Conservation (phyloP, 2,888 invertebrate species). For the Cremastinae sp. region DNA sequence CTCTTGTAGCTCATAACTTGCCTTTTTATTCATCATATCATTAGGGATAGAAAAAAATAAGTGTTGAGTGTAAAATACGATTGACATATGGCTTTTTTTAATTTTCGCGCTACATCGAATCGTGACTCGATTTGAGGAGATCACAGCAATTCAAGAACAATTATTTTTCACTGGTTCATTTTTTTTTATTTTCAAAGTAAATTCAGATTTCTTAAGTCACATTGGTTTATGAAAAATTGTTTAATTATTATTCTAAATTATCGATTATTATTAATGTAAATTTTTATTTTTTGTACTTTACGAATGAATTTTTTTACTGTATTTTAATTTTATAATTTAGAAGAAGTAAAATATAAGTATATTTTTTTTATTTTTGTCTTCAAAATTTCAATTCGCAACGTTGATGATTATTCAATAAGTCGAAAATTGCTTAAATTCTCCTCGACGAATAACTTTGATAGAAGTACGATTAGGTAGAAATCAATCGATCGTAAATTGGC, state of each 20-base stretch:
- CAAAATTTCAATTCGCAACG: background rate
- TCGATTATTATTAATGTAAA: too few species aligned
- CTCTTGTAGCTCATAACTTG: constrained; percentile 57
- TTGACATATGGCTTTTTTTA: constrained; percentile 16
- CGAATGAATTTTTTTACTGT: background rate
- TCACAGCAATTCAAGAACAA: background rate
- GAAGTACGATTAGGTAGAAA: constrained; percentile 13
- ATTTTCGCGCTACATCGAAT: constrained; percentile 56
- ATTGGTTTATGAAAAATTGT: too few species aligned
- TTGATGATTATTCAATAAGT: background rate
- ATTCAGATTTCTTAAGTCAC: too few species aligned
- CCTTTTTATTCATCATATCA: constrained; percentile 65
- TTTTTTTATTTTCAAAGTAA: background rate
- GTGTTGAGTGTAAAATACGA: constrained; percentile 17
- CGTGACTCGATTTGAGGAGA: constrained; percentile 17
- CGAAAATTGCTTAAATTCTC: background rate
- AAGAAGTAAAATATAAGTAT: background rate
- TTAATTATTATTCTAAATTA: too few species aligned
- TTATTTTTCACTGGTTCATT: background rate
- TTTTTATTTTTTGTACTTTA: too few species aligned
- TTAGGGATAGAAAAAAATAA: constrained; percentile 55
- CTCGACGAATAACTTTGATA: constrained; percentile 10
- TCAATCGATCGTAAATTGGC: constrained; percentile 8
- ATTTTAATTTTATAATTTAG: background rate
- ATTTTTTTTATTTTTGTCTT: background rate